Evolutionary conservation across 2,113 vertebrate genomes (phyloP).

Genomic region (Apodemus sylvaticus): DNA sequence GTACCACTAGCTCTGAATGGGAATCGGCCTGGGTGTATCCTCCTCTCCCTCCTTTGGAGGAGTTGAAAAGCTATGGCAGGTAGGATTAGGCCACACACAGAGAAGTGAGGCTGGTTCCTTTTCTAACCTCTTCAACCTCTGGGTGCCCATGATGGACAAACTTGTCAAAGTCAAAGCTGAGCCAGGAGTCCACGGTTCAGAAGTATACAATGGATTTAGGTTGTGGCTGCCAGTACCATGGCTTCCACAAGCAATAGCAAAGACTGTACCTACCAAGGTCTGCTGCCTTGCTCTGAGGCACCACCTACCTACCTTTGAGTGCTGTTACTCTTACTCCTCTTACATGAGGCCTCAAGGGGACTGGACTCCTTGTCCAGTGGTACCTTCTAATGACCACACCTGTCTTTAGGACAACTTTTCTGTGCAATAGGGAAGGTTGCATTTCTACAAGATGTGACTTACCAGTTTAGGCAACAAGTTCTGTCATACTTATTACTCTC

Average conservation of each 20-base stretch:
- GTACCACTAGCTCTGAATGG: not conserved
- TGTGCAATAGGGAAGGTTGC: not conserved
- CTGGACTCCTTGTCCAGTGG: no score
- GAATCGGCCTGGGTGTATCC: fast-evolving
- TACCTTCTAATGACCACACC: not conserved
- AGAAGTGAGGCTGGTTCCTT: not conserved
- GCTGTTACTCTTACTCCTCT: not conserved
- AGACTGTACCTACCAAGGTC: not conserved
- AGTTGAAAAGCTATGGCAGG: not conserved
- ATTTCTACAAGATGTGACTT: not conserved
- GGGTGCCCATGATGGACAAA: not conserved
- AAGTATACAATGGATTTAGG: not conserved
- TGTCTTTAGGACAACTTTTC: not conserved
- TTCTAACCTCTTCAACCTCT: not conserved
- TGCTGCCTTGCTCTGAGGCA: not conserved
- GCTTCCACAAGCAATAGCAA: not conserved
- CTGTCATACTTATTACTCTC: not conserved
- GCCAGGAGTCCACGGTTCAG: not conserved
- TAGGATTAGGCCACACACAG: not conserved
- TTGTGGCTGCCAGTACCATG: not conserved
- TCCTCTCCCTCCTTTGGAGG: not conserved
- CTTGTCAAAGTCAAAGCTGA: not conserved
- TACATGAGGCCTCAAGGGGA: not conserved
- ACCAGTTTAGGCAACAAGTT: not conserved
- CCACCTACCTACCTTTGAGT: not conserved